Conservation (phyloP, 2,113 vertebrate species). For the Hyla sarda region DNA sequence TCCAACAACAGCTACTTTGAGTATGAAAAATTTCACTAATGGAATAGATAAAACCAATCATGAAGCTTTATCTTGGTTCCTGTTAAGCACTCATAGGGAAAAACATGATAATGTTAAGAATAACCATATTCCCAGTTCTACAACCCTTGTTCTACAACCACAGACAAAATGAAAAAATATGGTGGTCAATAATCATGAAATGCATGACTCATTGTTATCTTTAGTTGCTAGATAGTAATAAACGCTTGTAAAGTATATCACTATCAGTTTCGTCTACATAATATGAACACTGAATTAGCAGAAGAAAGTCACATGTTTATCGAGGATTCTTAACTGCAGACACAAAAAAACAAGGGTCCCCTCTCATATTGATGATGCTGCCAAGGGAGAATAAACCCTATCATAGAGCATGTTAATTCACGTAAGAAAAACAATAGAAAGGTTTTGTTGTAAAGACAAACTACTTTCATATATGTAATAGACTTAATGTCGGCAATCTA, state of each 20-base stretch:
- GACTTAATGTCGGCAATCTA: not conserved
- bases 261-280: not conserved
- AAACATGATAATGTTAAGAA: not conserved
- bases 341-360: not conserved
- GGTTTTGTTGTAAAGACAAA: not conserved
- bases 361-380: not conserved
- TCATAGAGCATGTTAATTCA: not conserved
- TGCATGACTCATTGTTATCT: not conserved
- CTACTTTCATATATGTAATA: not conserved
- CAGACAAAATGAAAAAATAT: not conserved
- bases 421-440: not conserved
- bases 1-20: not conserved
- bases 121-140: not conserved
- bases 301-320: not conserved
- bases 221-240: not conserved
- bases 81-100: not conserved
- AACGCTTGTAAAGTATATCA: not conserved
- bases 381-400: not conserved
- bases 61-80: constrained; percentile 16
- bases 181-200: not conserved
- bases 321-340: not conserved
- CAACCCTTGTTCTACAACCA: not conserved
- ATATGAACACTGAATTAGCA: constrained; percentile 32
- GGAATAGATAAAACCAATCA: constrained; percentile 18
- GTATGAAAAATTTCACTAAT: constrained; percentile 12